Percentiles rank a stretch among this genome's conserved stretches.
Evolutionary conservation across 2,888 invertebrate genomes (phyloP).

Genomic region (Macrosiphum euphorbiae): DNA sequence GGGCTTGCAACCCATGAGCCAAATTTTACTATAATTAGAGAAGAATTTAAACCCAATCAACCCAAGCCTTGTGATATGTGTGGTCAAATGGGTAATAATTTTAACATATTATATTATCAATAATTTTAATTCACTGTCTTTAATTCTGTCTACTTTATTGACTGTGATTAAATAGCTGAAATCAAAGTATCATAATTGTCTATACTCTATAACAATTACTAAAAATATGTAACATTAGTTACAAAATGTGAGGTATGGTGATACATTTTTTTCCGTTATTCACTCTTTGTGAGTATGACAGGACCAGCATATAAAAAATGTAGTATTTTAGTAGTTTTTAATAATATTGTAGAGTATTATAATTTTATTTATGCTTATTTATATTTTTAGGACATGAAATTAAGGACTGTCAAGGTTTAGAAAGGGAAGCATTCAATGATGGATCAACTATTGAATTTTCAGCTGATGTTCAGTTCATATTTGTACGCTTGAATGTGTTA

Average conservation of each 20-base stretch:
- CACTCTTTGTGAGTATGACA: not conserved
- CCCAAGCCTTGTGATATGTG: constrained; percentile 97
- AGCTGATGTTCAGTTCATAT: constrained; percentile 87
- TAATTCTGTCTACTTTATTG: not conserved
- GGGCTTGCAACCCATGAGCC: constrained; percentile 96
- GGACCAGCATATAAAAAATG: not conserved
- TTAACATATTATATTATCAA: not conserved
- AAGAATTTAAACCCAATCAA: constrained; percentile 98
- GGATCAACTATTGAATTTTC: constrained; percentile 71
- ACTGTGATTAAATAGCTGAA: not conserved
- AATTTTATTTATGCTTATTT: not conserved
- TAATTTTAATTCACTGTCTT: not conserved
- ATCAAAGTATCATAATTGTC: not conserved
- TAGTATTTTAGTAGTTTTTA: not conserved
- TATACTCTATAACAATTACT: not conserved
- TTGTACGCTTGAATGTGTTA: constrained; percentile 91
- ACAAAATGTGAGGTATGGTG: not conserved
- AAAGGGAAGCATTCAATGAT: constrained; percentile 68
- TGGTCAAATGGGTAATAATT: constrained; percentile 78
- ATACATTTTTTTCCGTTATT: not conserved
- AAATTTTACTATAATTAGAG: constrained; percentile 92
- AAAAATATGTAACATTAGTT: not conserved
- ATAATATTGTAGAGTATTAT: not conserved
- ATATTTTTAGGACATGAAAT: constrained; percentile 83
- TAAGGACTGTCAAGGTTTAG: constrained; percentile 76